Evolutionary conservation across 2,797 vertebrate genomes (phyloP).

Genomic region (Leptatherina wallacei): DNA sequence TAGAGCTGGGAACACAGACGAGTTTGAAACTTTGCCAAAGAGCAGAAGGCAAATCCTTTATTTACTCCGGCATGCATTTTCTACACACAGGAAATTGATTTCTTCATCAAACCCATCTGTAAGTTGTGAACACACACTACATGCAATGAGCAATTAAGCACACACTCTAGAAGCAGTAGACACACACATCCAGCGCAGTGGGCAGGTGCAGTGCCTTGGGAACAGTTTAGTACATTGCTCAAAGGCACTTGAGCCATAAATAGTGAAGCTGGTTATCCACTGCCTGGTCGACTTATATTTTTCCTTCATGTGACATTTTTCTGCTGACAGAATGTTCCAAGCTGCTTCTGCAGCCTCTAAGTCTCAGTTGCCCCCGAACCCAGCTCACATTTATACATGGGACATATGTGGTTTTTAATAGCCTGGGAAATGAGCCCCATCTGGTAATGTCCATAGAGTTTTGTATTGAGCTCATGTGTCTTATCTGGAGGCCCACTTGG

Average conservation of each 20-base stretch:
- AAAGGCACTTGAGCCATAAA: conserved; percentile 1
- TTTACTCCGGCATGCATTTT: no score
- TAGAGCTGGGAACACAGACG: background rate
- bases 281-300: background rate
- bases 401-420: conserved; percentile 1
- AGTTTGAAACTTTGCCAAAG: no score
- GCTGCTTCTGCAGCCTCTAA: background rate
- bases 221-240: background rate
- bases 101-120: background rate
- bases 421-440: background rate
- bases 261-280: background rate
- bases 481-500: background rate
- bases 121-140: background rate
- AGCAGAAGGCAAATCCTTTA: no score
- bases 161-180: background rate
- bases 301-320: no score
- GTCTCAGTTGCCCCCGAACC: background rate
- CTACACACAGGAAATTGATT: background rate
- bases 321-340: background rate
- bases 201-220: conserved; percentile 1
- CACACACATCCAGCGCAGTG: background rate
- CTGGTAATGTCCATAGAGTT: background rate
- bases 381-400: background rate
- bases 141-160: background rate
- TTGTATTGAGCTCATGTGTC: background rate